Evolutionary conservation across 2,888 invertebrate species (phyloP), one percentile per base, ranked within the genome.

Genomic region (Therioaphis trifolii): DNA sequence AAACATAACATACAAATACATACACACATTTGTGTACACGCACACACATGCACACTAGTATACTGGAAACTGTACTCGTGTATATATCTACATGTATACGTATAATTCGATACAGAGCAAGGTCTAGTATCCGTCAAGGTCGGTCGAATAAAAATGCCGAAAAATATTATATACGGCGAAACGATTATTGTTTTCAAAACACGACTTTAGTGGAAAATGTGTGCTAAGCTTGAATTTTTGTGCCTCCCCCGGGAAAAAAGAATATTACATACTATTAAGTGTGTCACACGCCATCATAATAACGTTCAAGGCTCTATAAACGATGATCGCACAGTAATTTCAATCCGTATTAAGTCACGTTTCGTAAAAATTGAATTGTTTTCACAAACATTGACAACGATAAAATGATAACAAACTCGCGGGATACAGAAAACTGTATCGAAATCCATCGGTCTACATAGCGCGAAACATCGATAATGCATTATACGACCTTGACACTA

Each of bases 401-500:
- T 43, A 61, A 58, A 80, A 80, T 27, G 79, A 58, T 18, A 58
- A 79, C 52, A 78, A 49, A 43, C 35, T 11, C 21, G 24, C 29
- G 66, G 21, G 21, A 72, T 29, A n/a, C n/a, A 15, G 40, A 68
- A 18, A 68, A 12, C 21, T 24, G 43, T 66, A 58, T 21, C 46
- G 63, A 24, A 76, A 76, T 63, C 7, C 46, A n/a, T 40, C 27
- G 63, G 27, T 63, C 27, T 63, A 27, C 24, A 24, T 35, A 24
- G 43, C 29, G 35, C 35, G 21, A 72, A 82, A 74, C 63, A 49
- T 49, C 46, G 61, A 63, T 72, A 80, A 72, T 49, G 61, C 58
- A 46, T 21, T n/a, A 7, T 7, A 35, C 63, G 74, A 74, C 82
- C 82, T 74, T 82, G 82, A 82, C 82, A 82, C 82, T 82, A 82